A percentile compares a stretch with the other conserved stretches of the same genome.
Evolutionary conservation across 2,797 vertebrate genomes (phyloP).

Genomic region (Rhinophrynus dorsalis): DNA sequence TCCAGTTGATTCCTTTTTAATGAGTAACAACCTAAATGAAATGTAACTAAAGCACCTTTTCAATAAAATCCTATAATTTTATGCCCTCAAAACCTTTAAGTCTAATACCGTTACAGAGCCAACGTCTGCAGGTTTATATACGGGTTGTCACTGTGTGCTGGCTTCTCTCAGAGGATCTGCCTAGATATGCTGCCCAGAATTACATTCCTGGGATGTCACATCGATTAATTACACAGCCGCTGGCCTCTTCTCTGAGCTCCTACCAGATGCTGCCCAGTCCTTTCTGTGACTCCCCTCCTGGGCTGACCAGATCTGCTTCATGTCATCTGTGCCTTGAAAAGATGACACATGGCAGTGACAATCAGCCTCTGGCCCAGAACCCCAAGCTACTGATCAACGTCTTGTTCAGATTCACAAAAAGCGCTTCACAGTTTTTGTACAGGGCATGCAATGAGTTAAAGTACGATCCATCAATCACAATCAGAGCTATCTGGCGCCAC

Average conservation of each 20-base stretch:
- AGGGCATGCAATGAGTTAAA: not conserved
- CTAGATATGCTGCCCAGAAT: conserved; percentile 21
- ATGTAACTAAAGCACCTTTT: too few relatives aligned
- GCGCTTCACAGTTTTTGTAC: not conserved
- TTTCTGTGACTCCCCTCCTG: conserved; percentile 26
- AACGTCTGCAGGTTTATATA: not conserved
- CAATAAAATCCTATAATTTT: too few relatives aligned
- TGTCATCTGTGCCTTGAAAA: conserved; percentile 28
- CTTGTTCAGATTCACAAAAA: conserved; percentile 12
- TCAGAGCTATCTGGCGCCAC: too few relatives aligned
- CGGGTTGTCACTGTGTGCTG: not conserved
- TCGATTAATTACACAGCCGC: conserved; percentile 41
- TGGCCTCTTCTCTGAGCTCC: conserved; percentile 24
- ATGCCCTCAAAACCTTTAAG: too few relatives aligned
- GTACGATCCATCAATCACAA: not conserved
- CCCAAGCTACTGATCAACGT: conserved; percentile 35
- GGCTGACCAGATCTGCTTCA: conserved; percentile 25
- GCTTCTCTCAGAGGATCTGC: conserved; percentile 13
- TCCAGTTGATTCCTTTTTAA: too few relatives aligned
- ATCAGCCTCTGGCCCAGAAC: conserved; percentile 1
- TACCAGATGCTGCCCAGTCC: conserved; percentile 39
- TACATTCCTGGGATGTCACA: conserved; percentile 41
- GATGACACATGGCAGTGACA: conserved; percentile 35
- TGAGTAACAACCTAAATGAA: too few relatives aligned
- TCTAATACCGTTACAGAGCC: not conserved